Base-by-base conservation (phyloP, 2,113 vertebrate species). In the Sylvilagus bachmani region DNA sequence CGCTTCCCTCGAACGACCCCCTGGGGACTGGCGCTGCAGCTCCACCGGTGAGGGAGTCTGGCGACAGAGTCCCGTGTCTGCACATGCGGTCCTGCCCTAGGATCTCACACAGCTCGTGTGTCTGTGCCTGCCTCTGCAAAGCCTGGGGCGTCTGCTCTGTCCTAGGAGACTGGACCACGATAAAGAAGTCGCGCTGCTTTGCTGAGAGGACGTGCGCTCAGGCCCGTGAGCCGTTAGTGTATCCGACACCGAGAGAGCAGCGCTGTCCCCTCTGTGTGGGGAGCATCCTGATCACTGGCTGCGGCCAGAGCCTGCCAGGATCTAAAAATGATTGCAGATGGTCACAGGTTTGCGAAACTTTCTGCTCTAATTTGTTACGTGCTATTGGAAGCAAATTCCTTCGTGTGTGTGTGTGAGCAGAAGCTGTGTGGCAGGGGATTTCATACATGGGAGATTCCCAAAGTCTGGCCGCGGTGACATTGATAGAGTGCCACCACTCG, bases 401-500 rank as follows among this genome's bases (percentile, higher is more conserved):
- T 44, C 44, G 44, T 44, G 44, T 44, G 44, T 44, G 44, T 44
- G 44, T 44, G 89, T 94, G 90, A 95, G 66, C 89, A 81, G 96
- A 96, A 93, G 95, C 91, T 58, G 74, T 82, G 96, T 84, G 96
- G 95, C 91, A 78, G 96, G 96, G 77, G 94, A 97, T 98, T 98
- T 98, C 97, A 97, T 97, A 98, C 96, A 92, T 93, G 95, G 96
- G 44, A 88, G 96, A 98, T 97, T 98, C 98, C 98, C 97, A 98
- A 98, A 98, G 98, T 97, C 98, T 96, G 21, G 10, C 97, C 67
- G 87, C 22, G 97, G 97, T 98, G 98, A 98, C 98, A 98, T 96
- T 99, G 98, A 98, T 98, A 93, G 97, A 99, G 98, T 98, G 91
- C 97, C 97, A 92, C 98, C 96, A 95, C 97, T 98, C 97, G 98